Conservation (phyloP, 1,140 invertebrate genomes). For the Metopolophium dirhodum region DNA sequence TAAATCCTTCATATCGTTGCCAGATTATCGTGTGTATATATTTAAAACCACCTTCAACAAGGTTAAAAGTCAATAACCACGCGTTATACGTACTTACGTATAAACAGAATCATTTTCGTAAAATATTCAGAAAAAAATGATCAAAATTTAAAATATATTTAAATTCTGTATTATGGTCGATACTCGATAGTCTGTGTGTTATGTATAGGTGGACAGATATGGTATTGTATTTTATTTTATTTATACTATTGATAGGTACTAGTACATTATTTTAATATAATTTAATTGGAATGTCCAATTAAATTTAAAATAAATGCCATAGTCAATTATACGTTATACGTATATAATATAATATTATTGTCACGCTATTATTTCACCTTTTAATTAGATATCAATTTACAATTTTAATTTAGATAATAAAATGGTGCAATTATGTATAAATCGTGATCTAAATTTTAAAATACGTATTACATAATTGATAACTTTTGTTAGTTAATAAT, state of each 20-base stretch:
- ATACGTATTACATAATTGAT: too few species aligned
- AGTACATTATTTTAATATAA: neutral
- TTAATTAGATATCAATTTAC: neutral
- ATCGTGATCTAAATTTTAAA: too few species aligned
- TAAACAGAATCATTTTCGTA: neutral
- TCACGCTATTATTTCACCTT: neutral
- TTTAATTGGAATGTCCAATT: neutral
- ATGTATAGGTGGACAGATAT: neutral
- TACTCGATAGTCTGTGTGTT: neutral
- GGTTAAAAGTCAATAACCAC: slow-evolving; percentile 37
- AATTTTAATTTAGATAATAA: too few species aligned
- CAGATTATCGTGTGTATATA: slow-evolving; percentile 17
- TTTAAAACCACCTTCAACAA: slow-evolving; percentile 50
- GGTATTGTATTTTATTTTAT: too few species aligned
- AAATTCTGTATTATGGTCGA: neutral
- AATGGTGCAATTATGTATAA: too few species aligned
- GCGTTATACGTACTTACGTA: neutral
- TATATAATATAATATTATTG: neutral
- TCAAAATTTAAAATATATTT: too few species aligned
- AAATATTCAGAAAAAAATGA: neutral
- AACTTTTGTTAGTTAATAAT: too few species aligned
- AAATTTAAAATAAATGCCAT: neutral
- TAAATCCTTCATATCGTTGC: neutral
- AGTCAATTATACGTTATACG: too few species aligned
- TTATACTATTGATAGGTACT: neutral